phyloP scores from a whole-genome alignment of 2,113 vertebrate genomes.

The Embiotoca jacksoni region DNA sequence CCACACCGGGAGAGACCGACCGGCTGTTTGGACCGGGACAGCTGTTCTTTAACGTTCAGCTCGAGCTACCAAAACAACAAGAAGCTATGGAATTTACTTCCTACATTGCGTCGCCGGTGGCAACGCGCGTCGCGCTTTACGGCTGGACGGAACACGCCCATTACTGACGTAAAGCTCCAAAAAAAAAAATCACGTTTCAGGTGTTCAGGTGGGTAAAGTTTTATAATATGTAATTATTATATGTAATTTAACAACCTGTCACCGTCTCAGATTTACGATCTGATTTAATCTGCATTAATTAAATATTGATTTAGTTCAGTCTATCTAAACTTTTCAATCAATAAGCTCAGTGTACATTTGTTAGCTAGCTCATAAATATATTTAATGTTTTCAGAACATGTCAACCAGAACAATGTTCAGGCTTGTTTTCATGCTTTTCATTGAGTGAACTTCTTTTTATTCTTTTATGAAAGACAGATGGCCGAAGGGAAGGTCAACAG shows the following conservation, averaged over 20 bases:
- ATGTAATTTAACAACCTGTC: background rate
- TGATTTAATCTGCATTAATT: background rate
- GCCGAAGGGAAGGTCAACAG: conserved; percentile 48
- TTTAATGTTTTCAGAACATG: background rate
- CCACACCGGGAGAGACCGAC: background rate
- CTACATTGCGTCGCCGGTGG: conserved; percentile 74
- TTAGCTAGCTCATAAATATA: conserved; percentile 23
- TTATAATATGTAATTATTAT: too few species aligned
- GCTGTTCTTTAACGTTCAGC: background rate
- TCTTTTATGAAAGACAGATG: conserved; percentile 45
- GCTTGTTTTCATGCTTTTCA: background rate
- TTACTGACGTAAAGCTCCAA: conserved; percentile 56
- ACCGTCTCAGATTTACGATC: background rate
- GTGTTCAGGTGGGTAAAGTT: background rate
- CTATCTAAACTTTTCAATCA: background rate
- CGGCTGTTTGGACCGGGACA: accelerated
- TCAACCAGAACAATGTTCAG: background rate
- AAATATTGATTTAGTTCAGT: background rate
- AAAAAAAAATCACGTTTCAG: background rate
- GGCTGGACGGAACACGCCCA: conserved; percentile 58
- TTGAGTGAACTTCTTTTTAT: background rate
- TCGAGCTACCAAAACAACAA: conserved; percentile 56
- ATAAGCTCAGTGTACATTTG: conserved; percentile 11
- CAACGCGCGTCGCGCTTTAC: conserved; percentile 80
- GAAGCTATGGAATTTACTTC: conserved; percentile 76